These are phyloP conservation scores for Otolemur garnettii DNA, from an alignment of 2,113 vertebrate genomes.

Conservation along the genomic window DNA sequence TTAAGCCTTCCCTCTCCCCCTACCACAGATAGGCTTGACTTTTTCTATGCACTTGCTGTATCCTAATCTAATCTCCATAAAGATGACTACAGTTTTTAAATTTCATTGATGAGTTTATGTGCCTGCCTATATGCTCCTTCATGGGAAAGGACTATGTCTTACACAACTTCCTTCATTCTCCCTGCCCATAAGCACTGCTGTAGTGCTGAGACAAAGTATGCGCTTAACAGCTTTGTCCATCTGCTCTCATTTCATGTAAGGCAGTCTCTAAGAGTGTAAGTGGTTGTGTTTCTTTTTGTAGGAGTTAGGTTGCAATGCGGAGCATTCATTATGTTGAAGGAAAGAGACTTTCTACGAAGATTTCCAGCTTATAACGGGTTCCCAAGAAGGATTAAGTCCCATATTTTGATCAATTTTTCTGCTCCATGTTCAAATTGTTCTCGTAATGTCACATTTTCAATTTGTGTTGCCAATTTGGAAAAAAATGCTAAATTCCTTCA, in stretches of 20 bases:
- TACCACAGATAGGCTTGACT: neutral
- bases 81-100: neutral
- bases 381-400: neutral
- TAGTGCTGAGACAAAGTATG: neutral
- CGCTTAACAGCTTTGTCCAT: neutral
- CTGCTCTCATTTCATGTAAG: neutral
- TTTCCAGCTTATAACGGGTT: neutral
- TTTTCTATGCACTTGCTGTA: neutral
- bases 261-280: neutral
- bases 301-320: neutral
- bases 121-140: neutral
- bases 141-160: neutral
- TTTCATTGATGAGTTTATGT: neutral
- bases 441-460: conserved; percentile 33
- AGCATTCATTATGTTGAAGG: neutral
- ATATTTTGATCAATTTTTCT: conserved; percentile 44
- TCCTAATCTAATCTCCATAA: neutral
- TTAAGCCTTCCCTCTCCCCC: neutral
- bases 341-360: neutral
- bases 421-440: neutral
- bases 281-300: neutral
- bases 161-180: neutral
- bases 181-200: neutral
- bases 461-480: conserved; percentile 47
- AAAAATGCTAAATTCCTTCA: conserved; percentile 34